A percentile compares a stretch with the other conserved stretches of the same genome.
phyloP scores from a whole-genome alignment of 2,113 vertebrate species.

The Anser cygnoides region DNA sequence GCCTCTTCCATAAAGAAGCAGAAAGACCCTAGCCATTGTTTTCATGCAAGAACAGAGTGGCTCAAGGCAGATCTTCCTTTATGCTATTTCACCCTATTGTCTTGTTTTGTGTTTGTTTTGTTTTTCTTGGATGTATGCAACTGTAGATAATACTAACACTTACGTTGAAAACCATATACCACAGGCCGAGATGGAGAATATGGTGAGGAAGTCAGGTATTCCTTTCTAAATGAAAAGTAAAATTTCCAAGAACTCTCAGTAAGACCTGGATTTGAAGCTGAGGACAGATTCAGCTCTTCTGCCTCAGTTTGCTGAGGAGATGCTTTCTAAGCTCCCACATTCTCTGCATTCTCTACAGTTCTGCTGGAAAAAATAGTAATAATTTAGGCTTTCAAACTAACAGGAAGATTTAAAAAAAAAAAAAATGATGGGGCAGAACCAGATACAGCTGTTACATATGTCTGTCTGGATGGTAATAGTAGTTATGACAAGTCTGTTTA shows the following conservation, averaged over 20 bases:
- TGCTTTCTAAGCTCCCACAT: background rate
- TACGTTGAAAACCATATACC: background rate
- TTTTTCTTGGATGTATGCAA: background rate
- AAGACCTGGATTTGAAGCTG: background rate
- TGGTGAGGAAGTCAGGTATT: background rate
- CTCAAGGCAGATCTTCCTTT: background rate
- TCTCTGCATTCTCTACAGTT: background rate
- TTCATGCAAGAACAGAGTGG: background rate
- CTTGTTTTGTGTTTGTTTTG: background rate
- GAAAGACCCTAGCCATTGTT: background rate
- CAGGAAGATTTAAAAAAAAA: background rate
- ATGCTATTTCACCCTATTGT: background rate
- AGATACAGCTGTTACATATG: background rate
- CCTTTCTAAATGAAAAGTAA: background rate
- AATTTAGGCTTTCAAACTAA: background rate
- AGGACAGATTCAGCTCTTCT: background rate
- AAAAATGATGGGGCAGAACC: background rate
- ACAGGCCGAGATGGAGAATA: background rate
- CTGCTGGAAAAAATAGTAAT: background rate
- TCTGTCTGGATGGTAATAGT: background rate
- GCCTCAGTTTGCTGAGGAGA: background rate
- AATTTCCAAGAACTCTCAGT: background rate
- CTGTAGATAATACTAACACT: background rate
- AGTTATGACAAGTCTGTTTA: background rate
- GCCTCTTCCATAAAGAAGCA: too few relatives aligned